Base-by-base conservation (phyloP, 2,888 invertebrate genomes). In the Gymnoscelis rufifasciata region DNA sequence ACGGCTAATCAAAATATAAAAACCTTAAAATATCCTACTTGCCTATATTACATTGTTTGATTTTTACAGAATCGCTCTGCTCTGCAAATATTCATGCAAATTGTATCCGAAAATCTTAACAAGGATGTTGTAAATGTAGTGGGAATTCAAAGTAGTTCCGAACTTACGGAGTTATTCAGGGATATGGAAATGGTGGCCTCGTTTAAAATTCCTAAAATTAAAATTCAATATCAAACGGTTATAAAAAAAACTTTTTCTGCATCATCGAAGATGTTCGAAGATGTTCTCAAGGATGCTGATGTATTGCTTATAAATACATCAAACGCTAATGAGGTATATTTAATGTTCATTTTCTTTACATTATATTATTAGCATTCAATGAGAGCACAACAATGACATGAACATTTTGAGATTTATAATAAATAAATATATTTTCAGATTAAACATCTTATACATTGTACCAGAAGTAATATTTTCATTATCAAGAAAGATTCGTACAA, bases 31-130 rank as follows among this genome's bases (percentile, higher is more conserved):
- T n/a, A n/a, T n/a, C n/a, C n/a, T n/a, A n/a, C n/a, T 3, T 2
- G 2, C 2, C 2, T 3, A 19, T 19, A 19, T 19, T 3, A 19
- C 19, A 2, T 19, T 19, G 3, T 19, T 3, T 19, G 19, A 3
- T 19, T 3, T 19, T 19, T 54, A 14, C 37, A 66, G 66, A 41
- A 41, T 7, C 49, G 45, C 1, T 33, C 59, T 3, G 59, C 66
- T 7, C 35, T 67, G 14, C 52, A 56, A 52, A 45, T 62, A 39
- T 62, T 55, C 23, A 31, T 63, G 3, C 70, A 69, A 66, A 62
- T 61, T 2, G 60, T 68, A 7, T 56, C 56, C 7, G 67, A 69
- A 54, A 68, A 70, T 51, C 19, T 60, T 1, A 59, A 57, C 13
- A 65, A 59, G 36, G 35, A 46, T 24, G 26, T 19, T 4, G 41